A percentile compares a stretch with the other conserved stretches of the same genome.
Conservation (phyloP, 1,140 invertebrate species). For the Harpegnathos saltator region DNA sequence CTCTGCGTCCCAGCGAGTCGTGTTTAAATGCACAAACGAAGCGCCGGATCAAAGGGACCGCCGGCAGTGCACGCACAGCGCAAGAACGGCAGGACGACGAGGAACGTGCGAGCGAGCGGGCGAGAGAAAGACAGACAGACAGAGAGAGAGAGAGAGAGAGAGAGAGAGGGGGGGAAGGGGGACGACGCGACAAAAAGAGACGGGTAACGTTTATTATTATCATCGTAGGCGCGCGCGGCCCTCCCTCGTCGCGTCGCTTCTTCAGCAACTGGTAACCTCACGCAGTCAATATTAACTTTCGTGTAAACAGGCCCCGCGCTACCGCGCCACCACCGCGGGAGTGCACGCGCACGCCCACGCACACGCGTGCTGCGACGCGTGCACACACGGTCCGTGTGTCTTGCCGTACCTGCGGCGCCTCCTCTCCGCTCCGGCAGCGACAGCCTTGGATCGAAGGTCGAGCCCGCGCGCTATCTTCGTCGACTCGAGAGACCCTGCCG, state of each 20-base stretch:
- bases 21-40: slow-evolving; percentile 84
- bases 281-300: slow-evolving; percentile 75
- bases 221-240: slow-evolving; percentile 66
- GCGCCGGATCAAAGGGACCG: slow-evolving; percentile 82
- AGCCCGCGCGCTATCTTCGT: background rate
- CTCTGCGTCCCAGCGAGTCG: slow-evolving; percentile 76
- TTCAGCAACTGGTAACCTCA: slow-evolving; percentile 48
- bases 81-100: slow-evolving; percentile 22
- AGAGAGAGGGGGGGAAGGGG: slow-evolving; percentile 1
- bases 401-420: background rate
- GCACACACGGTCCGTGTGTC: background rate
- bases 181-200: slow-evolving; percentile 31
- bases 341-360: slow-evolving; percentile 44
- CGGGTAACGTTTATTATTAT: slow-evolving; percentile 79
- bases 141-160: slow-evolving; percentile 41
- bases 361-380: slow-evolving; percentile 31
- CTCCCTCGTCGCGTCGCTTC: slow-evolving; percentile 29
- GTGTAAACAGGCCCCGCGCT: slow-evolving; percentile 69
- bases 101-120: background rate
- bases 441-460: slow-evolving; percentile 39
- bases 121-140: slow-evolving; percentile 42
- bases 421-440: too few relatives aligned
- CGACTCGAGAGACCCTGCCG: background rate
- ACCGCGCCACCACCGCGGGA: slow-evolving; percentile 6
- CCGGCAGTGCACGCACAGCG: slow-evolving; percentile 65